phyloP scores from a whole-genome alignment of 2,797 vertebrate species.

The Ctenopoma multispine region DNA sequence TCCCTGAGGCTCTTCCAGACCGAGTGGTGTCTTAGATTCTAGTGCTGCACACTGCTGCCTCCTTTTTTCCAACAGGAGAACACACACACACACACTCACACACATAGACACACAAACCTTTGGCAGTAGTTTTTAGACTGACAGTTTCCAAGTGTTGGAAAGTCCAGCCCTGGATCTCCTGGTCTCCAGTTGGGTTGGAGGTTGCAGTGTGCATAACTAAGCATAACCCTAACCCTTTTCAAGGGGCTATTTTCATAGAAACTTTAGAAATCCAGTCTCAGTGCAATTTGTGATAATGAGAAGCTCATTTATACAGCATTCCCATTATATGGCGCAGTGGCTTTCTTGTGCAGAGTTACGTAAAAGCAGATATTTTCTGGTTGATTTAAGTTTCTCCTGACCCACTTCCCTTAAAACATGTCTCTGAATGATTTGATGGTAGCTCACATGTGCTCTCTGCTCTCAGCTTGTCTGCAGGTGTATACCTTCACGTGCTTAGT shows the following conservation, averaged over 20 bases:
- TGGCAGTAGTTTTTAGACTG: conserved; percentile 70
- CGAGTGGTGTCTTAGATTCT: conserved; percentile 83
- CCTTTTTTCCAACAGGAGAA: conserved; percentile 55
- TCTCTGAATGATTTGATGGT: neutral
- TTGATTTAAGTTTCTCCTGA: conserved; percentile 2
- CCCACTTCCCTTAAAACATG: neutral
- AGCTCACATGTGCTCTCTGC: conserved; percentile 7
- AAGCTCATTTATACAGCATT: conserved; percentile 26
- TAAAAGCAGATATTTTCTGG: neutral
- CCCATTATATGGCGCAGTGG: neutral
- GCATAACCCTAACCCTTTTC: conserved; percentile 39
- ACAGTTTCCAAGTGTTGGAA: conserved; percentile 64
- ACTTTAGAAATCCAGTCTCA: conserved; percentile 15
- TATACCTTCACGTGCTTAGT: conserved; percentile 6
- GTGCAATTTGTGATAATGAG: conserved; percentile 22
- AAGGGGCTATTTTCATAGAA: conserved; percentile 35
- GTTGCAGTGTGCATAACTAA: conserved; percentile 59
- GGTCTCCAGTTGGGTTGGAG: conserved; percentile 69
- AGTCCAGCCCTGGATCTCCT: conserved; percentile 66
- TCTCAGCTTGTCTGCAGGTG: conserved; percentile 45
- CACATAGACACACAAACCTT: conserved; percentile 44
- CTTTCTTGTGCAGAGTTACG: neutral
- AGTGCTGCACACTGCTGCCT: conserved; percentile 62
- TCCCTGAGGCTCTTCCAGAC: conserved; percentile 88
- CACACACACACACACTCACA: conserved; percentile 32